Percentiles rank a stretch among this genome's conserved stretches.
phyloP scores from a whole-genome alignment of 2,113 vertebrate species.

The Fregata magnificens region DNA sequence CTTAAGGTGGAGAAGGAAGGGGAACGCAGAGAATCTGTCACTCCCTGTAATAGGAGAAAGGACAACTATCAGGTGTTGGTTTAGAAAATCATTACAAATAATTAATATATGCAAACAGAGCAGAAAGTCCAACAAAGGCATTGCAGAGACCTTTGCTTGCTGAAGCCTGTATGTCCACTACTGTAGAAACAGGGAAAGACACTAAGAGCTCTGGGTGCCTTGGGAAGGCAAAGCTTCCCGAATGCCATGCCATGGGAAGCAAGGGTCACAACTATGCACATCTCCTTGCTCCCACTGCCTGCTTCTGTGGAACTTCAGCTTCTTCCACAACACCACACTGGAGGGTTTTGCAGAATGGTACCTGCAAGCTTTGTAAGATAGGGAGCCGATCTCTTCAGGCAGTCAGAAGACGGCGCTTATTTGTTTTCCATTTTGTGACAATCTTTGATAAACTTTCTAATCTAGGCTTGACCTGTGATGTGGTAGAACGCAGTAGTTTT shows the following conservation, averaged over 20 bases:
- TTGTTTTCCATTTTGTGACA: not conserved
- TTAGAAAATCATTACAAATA: not conserved
- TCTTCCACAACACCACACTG: not conserved
- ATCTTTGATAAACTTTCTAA: not conserved
- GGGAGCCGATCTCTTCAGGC: not conserved
- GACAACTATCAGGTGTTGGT: not conserved
- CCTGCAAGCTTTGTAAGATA: fast-evolving
- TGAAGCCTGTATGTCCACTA: not conserved
- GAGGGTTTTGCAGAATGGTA: not conserved
- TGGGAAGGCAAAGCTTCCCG: not conserved
- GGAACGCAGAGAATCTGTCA: fast-evolving
- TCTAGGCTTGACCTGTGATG: not conserved
- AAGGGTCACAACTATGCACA: fast-evolving
- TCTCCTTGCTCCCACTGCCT: not conserved
- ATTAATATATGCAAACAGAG: not conserved
- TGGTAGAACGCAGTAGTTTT: not conserved
- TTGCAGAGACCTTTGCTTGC: not conserved
- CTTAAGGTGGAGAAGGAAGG: not conserved
- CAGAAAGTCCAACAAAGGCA: not conserved
- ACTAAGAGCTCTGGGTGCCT: not conserved
- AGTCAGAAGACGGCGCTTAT: not conserved
- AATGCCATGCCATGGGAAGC: not conserved
- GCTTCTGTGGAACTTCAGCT: not conserved
- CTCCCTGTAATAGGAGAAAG: not conserved
- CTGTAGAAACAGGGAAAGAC: not conserved